Base-by-base conservation (phyloP, 2,797 vertebrate species). In the Neosalanx taihuensis region DNA sequence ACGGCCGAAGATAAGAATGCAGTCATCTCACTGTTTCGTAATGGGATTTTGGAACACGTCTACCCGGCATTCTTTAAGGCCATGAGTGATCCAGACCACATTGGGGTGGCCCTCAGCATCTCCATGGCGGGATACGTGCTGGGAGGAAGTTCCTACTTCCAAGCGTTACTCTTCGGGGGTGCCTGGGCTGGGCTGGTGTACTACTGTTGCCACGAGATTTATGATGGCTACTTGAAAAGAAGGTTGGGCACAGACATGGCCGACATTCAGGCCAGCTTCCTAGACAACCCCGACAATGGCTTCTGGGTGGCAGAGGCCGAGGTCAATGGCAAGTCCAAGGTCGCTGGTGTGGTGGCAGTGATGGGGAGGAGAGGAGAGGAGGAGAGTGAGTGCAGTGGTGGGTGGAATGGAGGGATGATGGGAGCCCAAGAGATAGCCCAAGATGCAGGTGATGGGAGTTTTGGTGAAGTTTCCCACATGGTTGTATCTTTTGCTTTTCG, bases 61-160 rank as follows among this genome's bases (percentile, higher is more conserved):
- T 92, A 92, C 76, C 91, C 92, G 1, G 89, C 91, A 1, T 93
- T 93, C 73, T 92, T 92, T 81, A 88, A 80, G 77, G 79, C 90
- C 79, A 77, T 91, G 84, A 84, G 84, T 68, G 83, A 93, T 59
- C 84, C 89, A 0, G 92, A 93, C 81, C 91, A 92, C n/a, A 35
- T 92, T 0, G 92, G 91, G 15, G n/a, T 92, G 1, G 80, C 88
- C 15, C 74, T 92, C 67, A 91, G 91, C 72, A 74, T 93, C 33
- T 88, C 77, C 26, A 78, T 92, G 88, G 88, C 92, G 0, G 91
- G 91, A 3, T 92, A 91, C 2, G 83, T 93, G 65, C 78, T 92
- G 0, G 90, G 90, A 18, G 90, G 92, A 17, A 91, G 88, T 79
- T 91, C 90, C 35, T 92, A 87, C 79, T 86, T 90, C 77, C 87